Evolutionary conservation across 2,113 vertebrate genomes (phyloP).

Genomic region (Myotis lucifugus): DNA sequence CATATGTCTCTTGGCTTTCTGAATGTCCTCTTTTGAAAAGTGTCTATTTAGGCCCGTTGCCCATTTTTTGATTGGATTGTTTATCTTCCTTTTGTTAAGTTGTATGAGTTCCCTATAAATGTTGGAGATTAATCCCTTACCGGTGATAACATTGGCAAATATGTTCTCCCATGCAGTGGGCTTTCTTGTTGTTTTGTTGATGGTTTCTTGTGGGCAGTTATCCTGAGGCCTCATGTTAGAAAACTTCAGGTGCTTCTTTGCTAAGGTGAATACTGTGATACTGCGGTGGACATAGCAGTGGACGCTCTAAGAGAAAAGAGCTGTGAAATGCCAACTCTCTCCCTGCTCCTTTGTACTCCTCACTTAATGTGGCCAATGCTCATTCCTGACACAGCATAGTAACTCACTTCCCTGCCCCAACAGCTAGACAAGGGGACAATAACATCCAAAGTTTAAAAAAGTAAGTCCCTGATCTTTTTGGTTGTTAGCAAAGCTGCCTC

Average conservation of each 20-base stretch:
- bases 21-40: too few relatives aligned
- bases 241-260: background rate
- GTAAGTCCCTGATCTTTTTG: background rate
- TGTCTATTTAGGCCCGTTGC: too few relatives aligned
- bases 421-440: background rate
- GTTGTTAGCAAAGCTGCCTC: background rate
- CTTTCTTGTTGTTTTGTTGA: too few relatives aligned
- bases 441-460: background rate
- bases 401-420: background rate
- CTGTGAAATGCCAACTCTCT: rapidly evolving
- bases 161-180: too few relatives aligned
- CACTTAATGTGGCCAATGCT: background rate
- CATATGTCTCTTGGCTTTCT: too few relatives aligned
- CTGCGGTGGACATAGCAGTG: too few relatives aligned
- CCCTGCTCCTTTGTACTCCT: background rate
- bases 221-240: background rate
- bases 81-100: too few relatives aligned
- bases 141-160: too few relatives aligned
- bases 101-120: too few relatives aligned
- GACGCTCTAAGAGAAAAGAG: background rate
- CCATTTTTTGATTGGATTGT: too few relatives aligned
- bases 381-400: background rate
- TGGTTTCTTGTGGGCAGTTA: background rate
- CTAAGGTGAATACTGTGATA: background rate
- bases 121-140: too few relatives aligned